These are phyloP conservation scores for Drosophila fungiperda DNA, from an alignment of 2,888 invertebrate genomes.

Conservation along the genomic window DNA sequence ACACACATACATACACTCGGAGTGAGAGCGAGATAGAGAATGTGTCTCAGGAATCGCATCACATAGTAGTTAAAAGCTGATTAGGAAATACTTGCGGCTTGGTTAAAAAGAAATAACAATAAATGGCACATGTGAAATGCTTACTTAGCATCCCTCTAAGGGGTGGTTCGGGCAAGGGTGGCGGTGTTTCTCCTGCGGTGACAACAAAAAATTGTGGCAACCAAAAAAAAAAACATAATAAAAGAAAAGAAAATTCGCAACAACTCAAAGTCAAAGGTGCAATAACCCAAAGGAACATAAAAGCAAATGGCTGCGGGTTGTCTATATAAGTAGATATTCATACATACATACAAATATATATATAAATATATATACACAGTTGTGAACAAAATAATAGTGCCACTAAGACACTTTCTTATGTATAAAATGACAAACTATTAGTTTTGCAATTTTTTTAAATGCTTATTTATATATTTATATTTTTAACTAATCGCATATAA, in stretches of 20 bases:
- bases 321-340: constrained; percentile 25
- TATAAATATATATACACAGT: neutral
- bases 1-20: neutral
- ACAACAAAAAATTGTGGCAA: constrained; percentile 42
- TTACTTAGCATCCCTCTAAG: constrained; percentile 32
- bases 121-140: constrained; percentile 75
- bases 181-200: constrained; percentile 33
- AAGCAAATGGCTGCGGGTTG: constrained; percentile 76
- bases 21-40: neutral
- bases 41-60: constrained; percentile 70
- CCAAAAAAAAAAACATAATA: constrained; percentile 22
- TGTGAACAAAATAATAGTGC: neutral
- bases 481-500: neutral
- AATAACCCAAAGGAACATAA: constrained; percentile 76
- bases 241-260: constrained; percentile 47
- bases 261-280: constrained; percentile 79
- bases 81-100: constrained; percentile 79
- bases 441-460: neutral
- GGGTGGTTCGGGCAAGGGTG: fast-evolving
- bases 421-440: neutral
- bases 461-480: neutral
- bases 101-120: constrained; percentile 75
- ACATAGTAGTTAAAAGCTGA: constrained; percentile 78
- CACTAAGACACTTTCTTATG: neutral
- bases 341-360: neutral